Evolutionary conservation across 2,888 invertebrate genomes (phyloP).

Genomic region (Coelopa pilipes): DNA sequence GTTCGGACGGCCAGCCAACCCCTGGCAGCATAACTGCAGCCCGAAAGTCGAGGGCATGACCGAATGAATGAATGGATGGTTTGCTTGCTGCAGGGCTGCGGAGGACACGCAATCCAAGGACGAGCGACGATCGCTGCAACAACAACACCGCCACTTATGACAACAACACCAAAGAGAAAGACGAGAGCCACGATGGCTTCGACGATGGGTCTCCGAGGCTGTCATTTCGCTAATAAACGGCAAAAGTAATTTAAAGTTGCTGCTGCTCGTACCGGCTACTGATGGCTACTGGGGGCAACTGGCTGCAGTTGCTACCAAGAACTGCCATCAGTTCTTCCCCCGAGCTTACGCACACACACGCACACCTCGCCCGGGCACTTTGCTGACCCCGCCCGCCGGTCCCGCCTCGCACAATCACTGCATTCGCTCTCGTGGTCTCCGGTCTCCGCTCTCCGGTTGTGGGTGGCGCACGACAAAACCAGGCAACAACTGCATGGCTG

Average conservation of each 20-base stretch:
- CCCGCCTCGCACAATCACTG: no score
- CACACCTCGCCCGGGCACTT: no score
- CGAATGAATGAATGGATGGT: no score
- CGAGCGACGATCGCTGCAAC: neutral
- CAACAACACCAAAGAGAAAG: no score
- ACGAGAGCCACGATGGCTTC: neutral
- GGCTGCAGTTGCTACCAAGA: neutral
- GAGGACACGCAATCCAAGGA: neutral
- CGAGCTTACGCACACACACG: no score
- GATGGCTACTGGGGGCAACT: neutral
- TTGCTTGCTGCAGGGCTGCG: neutral
- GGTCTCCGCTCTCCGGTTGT: neutral
- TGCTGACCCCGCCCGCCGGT: no score
- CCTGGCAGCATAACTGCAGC: no score
- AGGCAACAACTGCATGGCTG: neutral
- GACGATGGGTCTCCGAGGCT: constrained; percentile 5
- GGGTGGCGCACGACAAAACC: neutral
- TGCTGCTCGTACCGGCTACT: neutral
- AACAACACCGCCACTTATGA: no score
- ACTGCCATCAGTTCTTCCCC: neutral
- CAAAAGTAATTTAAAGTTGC: constrained; percentile 32
- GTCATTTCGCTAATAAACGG: constrained; percentile 27
- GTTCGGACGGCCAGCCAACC: no score
- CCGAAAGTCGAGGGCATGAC: no score
- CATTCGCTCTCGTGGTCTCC: no score